Evolutionary conservation across 2,888 invertebrate species (phyloP).

Genomic region (Hemithea aestivaria): DNA sequence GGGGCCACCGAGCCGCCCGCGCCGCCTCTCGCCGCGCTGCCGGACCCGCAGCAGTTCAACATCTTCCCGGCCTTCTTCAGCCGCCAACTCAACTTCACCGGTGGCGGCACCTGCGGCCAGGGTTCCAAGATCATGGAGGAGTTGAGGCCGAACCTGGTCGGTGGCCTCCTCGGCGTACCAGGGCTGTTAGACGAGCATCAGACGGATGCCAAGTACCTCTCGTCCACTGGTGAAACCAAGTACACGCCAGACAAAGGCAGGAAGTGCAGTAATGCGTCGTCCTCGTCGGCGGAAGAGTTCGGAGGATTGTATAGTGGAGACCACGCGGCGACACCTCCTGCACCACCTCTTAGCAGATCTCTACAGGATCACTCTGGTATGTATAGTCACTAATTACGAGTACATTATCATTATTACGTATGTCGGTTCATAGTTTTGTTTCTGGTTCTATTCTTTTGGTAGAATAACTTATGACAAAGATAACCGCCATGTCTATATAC

Average conservation of each 20-base stretch:
- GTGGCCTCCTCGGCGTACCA: conserved; percentile 87
- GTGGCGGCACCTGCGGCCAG: conserved; percentile 84
- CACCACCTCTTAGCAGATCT: conserved; percentile 70
- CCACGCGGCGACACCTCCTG: conserved; percentile 86
- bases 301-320: conserved; percentile 88
- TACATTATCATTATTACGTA: neutral
- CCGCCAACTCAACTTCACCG: conserved; percentile 90
- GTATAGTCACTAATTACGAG: no score
- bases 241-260: conserved; percentile 78
- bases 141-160: conserved; percentile 88
- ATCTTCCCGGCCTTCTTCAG: conserved; percentile 95
- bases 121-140: conserved; percentile 92
- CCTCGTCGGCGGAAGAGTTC: conserved; percentile 93
- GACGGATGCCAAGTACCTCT: conserved; percentile 76
- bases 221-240: conserved; percentile 75
- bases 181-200: conserved; percentile 89
- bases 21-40: conserved; percentile 79
- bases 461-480: no score
- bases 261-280: conserved; percentile 87
- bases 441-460: no score
- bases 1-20: conserved; percentile 75
- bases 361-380: conserved; percentile 81
- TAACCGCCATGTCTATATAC: no score
- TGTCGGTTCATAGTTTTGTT: no score
- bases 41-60: conserved; percentile 90